Base-by-base conservation (phyloP, 2,888 invertebrate species). In the Venustoraphidia nigricollis region DNA sequence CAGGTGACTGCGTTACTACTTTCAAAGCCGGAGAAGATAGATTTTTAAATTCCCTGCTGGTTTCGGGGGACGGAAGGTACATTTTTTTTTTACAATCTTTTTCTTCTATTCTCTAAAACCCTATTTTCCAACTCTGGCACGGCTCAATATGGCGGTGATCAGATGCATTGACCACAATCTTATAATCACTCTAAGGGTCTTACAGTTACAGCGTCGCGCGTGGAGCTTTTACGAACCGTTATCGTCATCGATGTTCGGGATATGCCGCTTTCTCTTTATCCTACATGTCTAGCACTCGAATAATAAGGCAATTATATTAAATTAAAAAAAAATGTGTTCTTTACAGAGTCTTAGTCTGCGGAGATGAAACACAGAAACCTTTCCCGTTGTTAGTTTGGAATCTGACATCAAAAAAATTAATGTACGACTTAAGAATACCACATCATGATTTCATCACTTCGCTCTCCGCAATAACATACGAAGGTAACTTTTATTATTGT, bases 1-100 rank as follows among this genome's bases (percentile, higher is more conserved):
- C 64, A 70, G 83, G 85, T 53, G 84, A 86, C 62, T 81, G 84
- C 58, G 83, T 83, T 44, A 83, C 91, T 9, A 90, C 90, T 1
- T 91, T 91, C 66, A 92, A 91, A 64, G 86, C 85, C 43, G 91
- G 91, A 2, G 91, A 92, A 66, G 90, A 91, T 66, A 76, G 91
- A 54, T 91, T 91, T 66, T 76, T 91, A 10, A 89, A 91, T 67
- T 90, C 89, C 6, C 68, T 91, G 56, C 76, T 91, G 50, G 88
- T 90, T 48, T 89, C 88, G 46, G 88, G 86, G 46, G 88, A 92
- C 68, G 91, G 91, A 62, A 80, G 83, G 84, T 41, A 49, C 38
- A 39, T 13, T 17, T 9, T 36, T 37, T 36, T 27, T 27, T 27
- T 6, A 6, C 6, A 3, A 27, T 1, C 3, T 3, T 27, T 27